Percentiles rank a stretch among this genome's conserved stretches.
phyloP scores from a whole-genome alignment of 2,797 vertebrate genomes.

The Uromys caudimaculatus region DNA sequence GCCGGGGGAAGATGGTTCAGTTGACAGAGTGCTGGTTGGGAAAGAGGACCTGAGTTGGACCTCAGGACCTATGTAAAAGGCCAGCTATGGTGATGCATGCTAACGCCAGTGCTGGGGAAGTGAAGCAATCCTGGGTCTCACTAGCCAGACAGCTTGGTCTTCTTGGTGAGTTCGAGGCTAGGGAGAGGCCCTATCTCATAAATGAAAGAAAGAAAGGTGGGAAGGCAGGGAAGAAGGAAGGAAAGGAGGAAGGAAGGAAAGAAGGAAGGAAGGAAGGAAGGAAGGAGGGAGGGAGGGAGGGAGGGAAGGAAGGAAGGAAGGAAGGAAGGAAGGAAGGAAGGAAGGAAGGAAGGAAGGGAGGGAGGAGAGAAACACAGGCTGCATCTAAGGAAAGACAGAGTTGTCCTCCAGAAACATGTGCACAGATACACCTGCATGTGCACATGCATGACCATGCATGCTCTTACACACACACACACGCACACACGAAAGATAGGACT shows the following conservation, averaged over 20 bases:
- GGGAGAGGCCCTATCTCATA: background rate
- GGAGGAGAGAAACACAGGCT: no score
- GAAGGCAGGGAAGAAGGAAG: background rate
- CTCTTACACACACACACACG: background rate
- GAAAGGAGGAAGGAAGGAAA: no score
- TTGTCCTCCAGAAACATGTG: background rate
- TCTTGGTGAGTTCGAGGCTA: background rate
- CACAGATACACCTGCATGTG: background rate
- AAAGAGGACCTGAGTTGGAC: background rate
- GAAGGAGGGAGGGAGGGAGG: no score
- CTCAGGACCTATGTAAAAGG: background rate
- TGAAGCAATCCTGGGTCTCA: background rate
- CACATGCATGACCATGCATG: no score
- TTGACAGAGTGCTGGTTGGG: background rate
- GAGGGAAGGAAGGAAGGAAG: background rate
- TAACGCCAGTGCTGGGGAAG: background rate
- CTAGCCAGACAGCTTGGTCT: background rate
- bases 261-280: no score
- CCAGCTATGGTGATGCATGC: rapidly evolving
- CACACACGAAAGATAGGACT: conserved; percentile 25
- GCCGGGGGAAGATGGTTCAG: background rate
- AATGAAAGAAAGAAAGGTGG: background rate
- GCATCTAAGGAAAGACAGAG: background rate
- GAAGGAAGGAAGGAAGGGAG: background rate
- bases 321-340: no score